Percentiles rank a stretch among this genome's conserved stretches.
Evolutionary conservation across 2,888 invertebrate genomes (phyloP).

Genomic region (Dione vanillae): DNA sequence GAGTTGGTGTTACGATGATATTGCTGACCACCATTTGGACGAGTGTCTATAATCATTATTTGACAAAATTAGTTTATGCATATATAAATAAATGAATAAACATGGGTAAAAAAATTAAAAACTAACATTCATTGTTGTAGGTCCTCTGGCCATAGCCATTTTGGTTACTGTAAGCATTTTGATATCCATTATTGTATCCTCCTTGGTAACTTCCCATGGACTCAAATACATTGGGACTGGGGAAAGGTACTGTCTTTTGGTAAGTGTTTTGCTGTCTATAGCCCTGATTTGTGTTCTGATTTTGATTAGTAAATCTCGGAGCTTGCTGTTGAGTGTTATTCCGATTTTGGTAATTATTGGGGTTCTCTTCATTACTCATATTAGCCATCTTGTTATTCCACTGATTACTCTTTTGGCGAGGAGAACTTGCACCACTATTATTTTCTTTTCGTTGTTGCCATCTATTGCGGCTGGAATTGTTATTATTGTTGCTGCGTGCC

Average conservation of each 20-base stretch:
- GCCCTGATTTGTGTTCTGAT: conserved; percentile 69
- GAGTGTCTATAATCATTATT: conserved; percentile 56
- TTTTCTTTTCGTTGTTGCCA: conserved; percentile 86
- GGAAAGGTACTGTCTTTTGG: conserved; percentile 83
- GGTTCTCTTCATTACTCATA: conserved; percentile 61
- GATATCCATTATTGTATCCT: conserved; percentile 81
- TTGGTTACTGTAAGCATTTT: conserved; percentile 78
- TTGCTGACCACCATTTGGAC: conserved; percentile 70
- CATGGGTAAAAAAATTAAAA: background rate
- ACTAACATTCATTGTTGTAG: conserved; percentile 68
- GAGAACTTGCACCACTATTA: conserved; percentile 78
- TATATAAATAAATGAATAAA: background rate
- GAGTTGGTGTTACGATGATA: conserved; percentile 69
- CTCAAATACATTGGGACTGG: conserved; percentile 84
- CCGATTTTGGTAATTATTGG: conserved; percentile 70
- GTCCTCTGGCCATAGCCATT: conserved; percentile 77
- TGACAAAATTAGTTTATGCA: background rate
- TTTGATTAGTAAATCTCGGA: conserved; percentile 81
- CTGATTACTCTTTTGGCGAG: conserved; percentile 80
- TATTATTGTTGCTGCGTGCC: conserved; percentile 84
- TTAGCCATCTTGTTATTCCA: conserved; percentile 82
- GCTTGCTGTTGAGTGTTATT: conserved; percentile 71
- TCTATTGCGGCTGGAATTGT: conserved; percentile 82
- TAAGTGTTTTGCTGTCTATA: conserved; percentile 76
- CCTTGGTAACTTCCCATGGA: conserved; percentile 84